Percentiles rank a stretch among this genome's conserved stretches.
Conservation (phyloP, 1,140 invertebrate species). For the Bombus superbus region DNA sequence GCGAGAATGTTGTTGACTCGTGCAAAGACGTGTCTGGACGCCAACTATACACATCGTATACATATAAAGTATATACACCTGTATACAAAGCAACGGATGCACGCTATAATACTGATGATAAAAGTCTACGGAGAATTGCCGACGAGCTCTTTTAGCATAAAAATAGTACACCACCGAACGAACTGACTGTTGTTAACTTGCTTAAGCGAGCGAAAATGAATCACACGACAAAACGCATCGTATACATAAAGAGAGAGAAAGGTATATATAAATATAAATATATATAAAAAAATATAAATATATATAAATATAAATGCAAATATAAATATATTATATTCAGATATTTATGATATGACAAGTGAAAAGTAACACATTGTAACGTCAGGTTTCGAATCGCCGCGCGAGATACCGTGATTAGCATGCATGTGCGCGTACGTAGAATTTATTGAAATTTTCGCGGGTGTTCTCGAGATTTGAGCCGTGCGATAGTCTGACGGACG, state of each 20-base stretch:
- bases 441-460: background rate
- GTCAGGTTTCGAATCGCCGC: background rate
- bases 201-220: constrained; percentile 2
- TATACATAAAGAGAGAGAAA: constrained; percentile 41
- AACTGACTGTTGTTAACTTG: constrained; percentile 30
- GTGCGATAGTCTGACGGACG: constrained; percentile 17
- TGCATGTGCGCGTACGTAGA: background rate
- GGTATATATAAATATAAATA: constrained; percentile 17
- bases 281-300: constrained; percentile 32
- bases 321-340: constrained; percentile 61
- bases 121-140: background rate
- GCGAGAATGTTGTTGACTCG: constrained; percentile 10
- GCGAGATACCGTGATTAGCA: constrained; percentile 1
- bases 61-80: background rate
- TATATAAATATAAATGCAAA: constrained; percentile 43
- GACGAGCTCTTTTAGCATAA: constrained; percentile 24
- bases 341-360: constrained; percentile 61
- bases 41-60: background rate
- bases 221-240: constrained; percentile 16
- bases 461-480: constrained; percentile 2
- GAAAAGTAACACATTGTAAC: constrained; percentile 18
- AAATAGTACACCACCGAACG: constrained; percentile 21
- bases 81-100: background rate
- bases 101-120: background rate
- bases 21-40: constrained; percentile 35